Evolutionary conservation across 2,797 vertebrate genomes (phyloP), one percentile per base, ranked within the genome.

Genomic region (Anguilla pacifica): DNA sequence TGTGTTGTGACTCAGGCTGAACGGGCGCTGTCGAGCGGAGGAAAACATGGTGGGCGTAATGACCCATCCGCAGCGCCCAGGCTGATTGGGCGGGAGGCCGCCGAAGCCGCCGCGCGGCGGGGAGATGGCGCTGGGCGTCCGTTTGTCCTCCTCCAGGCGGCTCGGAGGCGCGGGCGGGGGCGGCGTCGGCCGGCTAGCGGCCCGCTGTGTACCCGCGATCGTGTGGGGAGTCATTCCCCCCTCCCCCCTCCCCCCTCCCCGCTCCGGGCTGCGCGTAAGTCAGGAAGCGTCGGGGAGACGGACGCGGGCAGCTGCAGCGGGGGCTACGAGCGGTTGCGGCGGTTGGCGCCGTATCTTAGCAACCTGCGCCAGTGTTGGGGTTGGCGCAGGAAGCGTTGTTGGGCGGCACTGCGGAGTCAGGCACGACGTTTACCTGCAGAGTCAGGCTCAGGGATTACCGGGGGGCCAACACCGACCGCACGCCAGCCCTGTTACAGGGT

Each of bases 71-170:
- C 19, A 87, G 64, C 84, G 17, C 55, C 43, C 46, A 49, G 84
- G 84, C 77, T 57, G 39, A 85, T 79, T 81, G 61, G 25, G 53
- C 31, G 25, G n/a, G 53, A 43, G 31, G 72, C 59, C 3, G 3
- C 70, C 19, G 35, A 79, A 86, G 35, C 28, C 15, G 84, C 28
- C 1, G 0, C 90, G 89, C 89, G 82, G 67, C 83, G 1, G 2
- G 64, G 70, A 11, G 31, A n/a, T 90, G 87, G 83, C 9, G 67
- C 6, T 19, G n/a, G 25, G 61, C 19, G 31, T 39, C 57, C 83
- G 9, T n/a, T 91, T 25, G 59, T 35, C 72, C 67, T 70, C 25
- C 72, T 74, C 19, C 10, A 1, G 72, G 39, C 35, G 70, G 28
- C 28, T 1, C 7, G 17, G 70, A 7, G 7, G 70, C 70, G 3